phyloP scores from a whole-genome alignment of 2,113 vertebrate species.

The Lamprologus lemairii region DNA sequence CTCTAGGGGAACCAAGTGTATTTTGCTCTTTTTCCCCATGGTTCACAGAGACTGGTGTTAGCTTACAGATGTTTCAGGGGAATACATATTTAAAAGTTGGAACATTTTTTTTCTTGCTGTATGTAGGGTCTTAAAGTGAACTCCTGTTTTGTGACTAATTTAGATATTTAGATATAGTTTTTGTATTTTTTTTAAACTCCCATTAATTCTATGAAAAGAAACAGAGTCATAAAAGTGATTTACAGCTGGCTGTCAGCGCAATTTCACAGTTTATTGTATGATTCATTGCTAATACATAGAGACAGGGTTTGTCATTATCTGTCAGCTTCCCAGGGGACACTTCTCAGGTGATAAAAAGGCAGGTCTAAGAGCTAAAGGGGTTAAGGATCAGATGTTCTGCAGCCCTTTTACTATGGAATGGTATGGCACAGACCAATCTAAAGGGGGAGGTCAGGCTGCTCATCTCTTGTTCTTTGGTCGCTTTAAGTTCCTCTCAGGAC shows the following conservation, averaged over 20 bases:
- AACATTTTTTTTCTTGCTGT: constrained; percentile 4
- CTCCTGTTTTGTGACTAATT: not conserved
- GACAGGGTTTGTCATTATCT: not conserved
- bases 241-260: not conserved
- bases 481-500: not conserved
- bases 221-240: not conserved
- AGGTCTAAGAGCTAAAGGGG: constrained; percentile 1
- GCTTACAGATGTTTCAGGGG: constrained; percentile 50
- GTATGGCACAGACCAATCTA: not conserved
- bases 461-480: not conserved
- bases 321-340: not conserved
- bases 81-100: constrained; percentile 6
- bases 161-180: not conserved
- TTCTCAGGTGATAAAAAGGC: not conserved
- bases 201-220: not conserved
- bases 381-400: constrained; percentile 15
- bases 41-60: constrained; percentile 46
- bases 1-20: constrained; percentile 8
- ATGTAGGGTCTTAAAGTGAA: not conserved
- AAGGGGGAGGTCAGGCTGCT: not conserved
- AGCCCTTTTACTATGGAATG: not conserved
- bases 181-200: not conserved
- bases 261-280: not conserved
- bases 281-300: not conserved
- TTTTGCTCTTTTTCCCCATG: constrained; percentile 34